These are phyloP conservation scores for Tapirus indicus DNA, from an alignment of 2,797 vertebrate genomes.

Conservation along the genomic window DNA sequence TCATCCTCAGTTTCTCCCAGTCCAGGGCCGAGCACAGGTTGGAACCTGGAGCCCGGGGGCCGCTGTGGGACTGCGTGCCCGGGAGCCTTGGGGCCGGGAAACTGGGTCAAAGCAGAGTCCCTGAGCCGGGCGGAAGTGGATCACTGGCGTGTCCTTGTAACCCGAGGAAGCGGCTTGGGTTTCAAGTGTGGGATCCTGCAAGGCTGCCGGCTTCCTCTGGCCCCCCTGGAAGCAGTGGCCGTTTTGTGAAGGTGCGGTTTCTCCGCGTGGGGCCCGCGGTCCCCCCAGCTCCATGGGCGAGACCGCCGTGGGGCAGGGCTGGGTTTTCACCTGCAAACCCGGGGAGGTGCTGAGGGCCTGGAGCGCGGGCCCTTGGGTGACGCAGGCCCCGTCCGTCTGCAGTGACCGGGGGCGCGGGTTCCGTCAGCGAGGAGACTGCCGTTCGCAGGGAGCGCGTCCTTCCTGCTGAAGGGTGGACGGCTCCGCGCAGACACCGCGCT, in stretches of 20 bases:
- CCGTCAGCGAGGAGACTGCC: neutral
- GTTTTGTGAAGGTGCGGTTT: neutral
- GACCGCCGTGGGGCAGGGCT: neutral
- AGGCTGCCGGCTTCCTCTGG: neutral
- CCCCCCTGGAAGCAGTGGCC: neutral
- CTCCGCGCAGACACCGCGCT: neutral
- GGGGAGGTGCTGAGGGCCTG: neutral
- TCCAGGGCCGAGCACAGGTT: neutral
- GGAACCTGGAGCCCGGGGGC: neutral
- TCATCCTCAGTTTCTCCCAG: neutral
- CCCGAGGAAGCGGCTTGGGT: neutral
- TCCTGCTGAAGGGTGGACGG: neutral
- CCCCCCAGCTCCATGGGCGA: neutral
- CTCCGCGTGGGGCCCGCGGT: neutral
- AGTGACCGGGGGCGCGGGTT: neutral
- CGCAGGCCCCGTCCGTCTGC: neutral
- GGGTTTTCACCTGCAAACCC: neutral
- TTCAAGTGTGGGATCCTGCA: slow-evolving; percentile 43
- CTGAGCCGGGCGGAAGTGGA: slow-evolving; percentile 20
- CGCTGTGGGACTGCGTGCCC: neutral
- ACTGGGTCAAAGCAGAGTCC: slow-evolving; percentile 61
- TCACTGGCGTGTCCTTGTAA: slow-evolving; percentile 35
- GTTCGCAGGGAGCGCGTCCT: neutral
- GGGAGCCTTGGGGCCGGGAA: neutral
- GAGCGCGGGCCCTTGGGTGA: neutral